Conservation (phyloP, 2,888 invertebrate species). For the Drosophila flavopinicola region DNA sequence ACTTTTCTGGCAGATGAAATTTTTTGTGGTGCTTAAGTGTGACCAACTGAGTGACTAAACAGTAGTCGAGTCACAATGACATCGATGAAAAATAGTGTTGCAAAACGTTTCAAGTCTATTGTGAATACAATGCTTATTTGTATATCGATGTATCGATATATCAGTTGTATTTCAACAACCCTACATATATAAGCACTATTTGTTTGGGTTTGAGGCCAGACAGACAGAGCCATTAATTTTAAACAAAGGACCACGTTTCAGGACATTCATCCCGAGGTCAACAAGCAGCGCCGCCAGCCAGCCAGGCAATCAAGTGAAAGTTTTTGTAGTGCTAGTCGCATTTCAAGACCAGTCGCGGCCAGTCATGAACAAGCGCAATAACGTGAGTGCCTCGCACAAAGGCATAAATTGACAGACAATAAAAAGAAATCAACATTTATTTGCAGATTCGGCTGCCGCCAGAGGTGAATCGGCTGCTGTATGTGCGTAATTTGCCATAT, state of each 20-base stretch:
- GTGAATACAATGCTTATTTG: conserved; percentile 17
- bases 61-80: conserved; percentile 9
- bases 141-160: no score
- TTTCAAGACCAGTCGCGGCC: conserved; percentile 57
- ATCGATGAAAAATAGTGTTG: conserved; percentile 24
- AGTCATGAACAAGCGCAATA: conserved; percentile 83
- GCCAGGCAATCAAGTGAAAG: conserved; percentile 65
- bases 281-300: conserved; percentile 48
- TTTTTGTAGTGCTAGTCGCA: conserved; percentile 59
- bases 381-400: conserved; percentile 71
- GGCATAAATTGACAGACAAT: conserved; percentile 28
- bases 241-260: conserved; percentile 76
- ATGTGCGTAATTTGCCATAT: conserved; percentile 98
- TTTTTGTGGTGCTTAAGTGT: conserved; percentile 51
- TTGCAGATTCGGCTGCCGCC: conserved; percentile 97
- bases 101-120: conserved; percentile 1
- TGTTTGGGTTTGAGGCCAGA: conserved; percentile 78
- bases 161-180: no score
- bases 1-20: conserved; percentile 60
- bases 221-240: conserved; percentile 65
- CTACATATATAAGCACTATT: conserved; percentile 35
- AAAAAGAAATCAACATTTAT: conserved; percentile 18
- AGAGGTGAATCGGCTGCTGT: conserved; percentile 98
- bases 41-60: conserved; percentile 29
- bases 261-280: conserved; percentile 77